These are phyloP conservation scores for Turnix velox DNA, from an alignment of 2,113 vertebrate species.

Conservation along the genomic window DNA sequence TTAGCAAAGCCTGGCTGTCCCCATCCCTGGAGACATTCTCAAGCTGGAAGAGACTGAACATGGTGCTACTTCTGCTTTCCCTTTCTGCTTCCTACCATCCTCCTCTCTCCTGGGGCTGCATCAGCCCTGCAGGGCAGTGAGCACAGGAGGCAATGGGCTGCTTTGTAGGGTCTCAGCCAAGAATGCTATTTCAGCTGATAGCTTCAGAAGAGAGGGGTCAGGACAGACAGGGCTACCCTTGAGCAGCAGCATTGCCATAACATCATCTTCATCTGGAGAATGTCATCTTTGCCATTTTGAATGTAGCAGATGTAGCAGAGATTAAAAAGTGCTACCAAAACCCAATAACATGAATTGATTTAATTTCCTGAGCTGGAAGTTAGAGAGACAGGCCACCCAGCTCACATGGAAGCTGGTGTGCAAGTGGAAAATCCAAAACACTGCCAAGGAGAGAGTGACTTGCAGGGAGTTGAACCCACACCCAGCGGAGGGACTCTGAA, in stretches of 20 bases:
- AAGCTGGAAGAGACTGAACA: background rate
- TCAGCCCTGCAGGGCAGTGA: background rate
- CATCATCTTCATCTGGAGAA: background rate
- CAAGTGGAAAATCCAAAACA: slow-evolving; percentile 27
- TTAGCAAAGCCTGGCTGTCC: background rate
- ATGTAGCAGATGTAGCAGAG: background rate
- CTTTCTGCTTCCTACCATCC: background rate
- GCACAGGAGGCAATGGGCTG: background rate
- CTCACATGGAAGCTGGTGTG: slow-evolving; percentile 22
- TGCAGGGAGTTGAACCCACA: background rate
- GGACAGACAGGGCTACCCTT: background rate
- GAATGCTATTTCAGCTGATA: background rate
- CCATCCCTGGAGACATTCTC: too few relatives aligned
- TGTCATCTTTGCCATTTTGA: background rate
- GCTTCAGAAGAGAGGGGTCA: background rate
- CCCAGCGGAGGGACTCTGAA: background rate
- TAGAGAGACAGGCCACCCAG: background rate
- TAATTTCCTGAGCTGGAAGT: slow-evolving; percentile 54
- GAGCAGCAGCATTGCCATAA: background rate
- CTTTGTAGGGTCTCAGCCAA: background rate
- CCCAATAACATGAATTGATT: slow-evolving; percentile 53
- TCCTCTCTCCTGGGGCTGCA: background rate
- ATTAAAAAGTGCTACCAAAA: slow-evolving; percentile 8
- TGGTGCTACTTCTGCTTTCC: background rate
- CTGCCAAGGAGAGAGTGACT: background rate